Evolutionary conservation across 2,888 invertebrate species (phyloP).

Genomic region (Nymphalis polychloros): DNA sequence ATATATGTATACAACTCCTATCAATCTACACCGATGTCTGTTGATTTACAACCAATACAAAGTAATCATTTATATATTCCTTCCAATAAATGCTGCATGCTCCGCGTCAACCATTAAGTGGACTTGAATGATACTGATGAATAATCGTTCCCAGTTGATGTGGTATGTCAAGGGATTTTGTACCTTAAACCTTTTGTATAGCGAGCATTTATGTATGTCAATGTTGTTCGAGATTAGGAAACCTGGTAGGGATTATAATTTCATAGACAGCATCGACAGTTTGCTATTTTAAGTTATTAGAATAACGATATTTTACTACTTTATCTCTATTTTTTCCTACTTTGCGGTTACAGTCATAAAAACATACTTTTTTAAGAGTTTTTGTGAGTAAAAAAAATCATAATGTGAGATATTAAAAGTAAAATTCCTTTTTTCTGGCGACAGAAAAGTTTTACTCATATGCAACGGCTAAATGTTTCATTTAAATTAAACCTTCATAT

Average conservation of each 20-base stretch:
- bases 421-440: too few species aligned
- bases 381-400: too few species aligned
- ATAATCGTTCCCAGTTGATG: conserved; percentile 20
- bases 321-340: too few species aligned
- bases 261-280: neutral
- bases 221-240: conserved; percentile 2
- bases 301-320: neutral
- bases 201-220: neutral
- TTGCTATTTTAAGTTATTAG: conserved; percentile 1
- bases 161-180: conserved; percentile 6
- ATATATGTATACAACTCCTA: conserved; percentile 31
- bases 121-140: conserved; percentile 34
- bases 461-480: too few species aligned
- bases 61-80: conserved; percentile 49
- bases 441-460: too few species aligned
- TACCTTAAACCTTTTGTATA: neutral
- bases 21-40: conserved; percentile 41
- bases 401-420: too few species aligned
- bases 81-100: conserved; percentile 41
- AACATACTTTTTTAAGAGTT: too few species aligned
- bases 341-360: too few species aligned
- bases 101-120: conserved; percentile 38
- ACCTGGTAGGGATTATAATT: conserved; percentile 6
- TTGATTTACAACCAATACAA: conserved; percentile 48
- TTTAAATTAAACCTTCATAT: too few species aligned